Base-by-base conservation (phyloP, 2,888 invertebrate genomes). In the Ophion ellenae region DNA sequence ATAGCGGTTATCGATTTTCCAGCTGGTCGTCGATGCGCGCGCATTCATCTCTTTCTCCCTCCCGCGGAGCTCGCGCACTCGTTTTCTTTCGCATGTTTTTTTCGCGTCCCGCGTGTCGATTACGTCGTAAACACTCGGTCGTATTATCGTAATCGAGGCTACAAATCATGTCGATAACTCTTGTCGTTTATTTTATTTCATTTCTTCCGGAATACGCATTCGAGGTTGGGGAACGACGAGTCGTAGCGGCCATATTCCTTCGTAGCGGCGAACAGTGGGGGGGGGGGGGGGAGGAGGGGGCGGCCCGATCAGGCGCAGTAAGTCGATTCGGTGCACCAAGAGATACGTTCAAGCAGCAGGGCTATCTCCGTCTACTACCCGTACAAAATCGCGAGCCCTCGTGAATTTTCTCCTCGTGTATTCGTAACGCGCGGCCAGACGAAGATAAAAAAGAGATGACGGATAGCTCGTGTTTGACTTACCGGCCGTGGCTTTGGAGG, bases 401-500 rank as follows among this genome's bases (percentile, higher is more conserved):
- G 88, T 80, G 86, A 82, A 86, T 89, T 87, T 90, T 86, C 71
- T 80, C 57, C 45, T 28, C 75, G 61, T 47, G 24, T 40, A 74
- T 40, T 61, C 59, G 73, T 57, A 57, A 40, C 40, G 24, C 36
- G 17, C 28, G 47, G 64, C n/a, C 32, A 63, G 53, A 73, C 63
- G 81, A 70, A 71, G 66, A 80, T 78, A 73, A 69, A 69, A 59
- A 69, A 67, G 20, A 47, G 53, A 36, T 64, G 67, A 82, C 88
- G 88, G 89, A 82, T 88, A 88, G 89, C 89, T 90, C 88, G 88
- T 88, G 47, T 47, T 47, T 86, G 87, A 93, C 93, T 93, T 92
- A 93, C 93, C 93, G 91, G 93, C 90, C 84, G 92, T 89, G 90
- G 91, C 91, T 88, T 91, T 91, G 89, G 84, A 87, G 87, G 86